A percentile compares a stretch with the other conserved stretches of the same genome.
These are phyloP conservation scores for Fregata magnificens DNA, from an alignment of 2,113 vertebrate genomes.

Conservation along the genomic window DNA sequence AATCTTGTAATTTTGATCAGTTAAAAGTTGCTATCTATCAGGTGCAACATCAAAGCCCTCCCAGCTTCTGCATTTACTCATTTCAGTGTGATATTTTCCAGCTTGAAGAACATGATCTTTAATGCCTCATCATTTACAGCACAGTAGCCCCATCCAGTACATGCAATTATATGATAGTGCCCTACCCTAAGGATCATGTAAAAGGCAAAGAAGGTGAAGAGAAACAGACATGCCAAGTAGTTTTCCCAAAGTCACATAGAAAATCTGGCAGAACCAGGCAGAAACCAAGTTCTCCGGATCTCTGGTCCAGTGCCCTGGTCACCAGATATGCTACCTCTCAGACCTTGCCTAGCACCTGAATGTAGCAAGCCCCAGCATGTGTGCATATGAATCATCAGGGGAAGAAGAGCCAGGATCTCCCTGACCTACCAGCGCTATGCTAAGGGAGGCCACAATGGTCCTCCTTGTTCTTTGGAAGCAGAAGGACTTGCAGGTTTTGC, in stretches of 20 bases:
- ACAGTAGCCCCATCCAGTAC: neutral
- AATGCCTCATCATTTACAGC: neutral
- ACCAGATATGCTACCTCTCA: neutral
- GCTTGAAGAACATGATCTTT: neutral
- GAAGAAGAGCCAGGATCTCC: neutral
- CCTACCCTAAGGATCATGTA: neutral
- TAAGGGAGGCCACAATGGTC: neutral
- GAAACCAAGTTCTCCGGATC: neutral
- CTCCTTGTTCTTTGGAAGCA: neutral
- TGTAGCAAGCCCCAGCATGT: neutral
- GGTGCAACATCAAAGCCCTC: neutral
- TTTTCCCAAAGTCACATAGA: neutral
- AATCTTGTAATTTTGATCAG: neutral
- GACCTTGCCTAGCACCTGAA: neutral
- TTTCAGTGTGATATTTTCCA: neutral
- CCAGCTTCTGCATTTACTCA: neutral
- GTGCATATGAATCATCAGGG: neutral
- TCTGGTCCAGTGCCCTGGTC: neutral
- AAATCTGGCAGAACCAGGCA: neutral
- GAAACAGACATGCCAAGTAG: neutral
- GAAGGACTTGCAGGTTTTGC: neutral
- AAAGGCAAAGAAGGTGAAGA: neutral
- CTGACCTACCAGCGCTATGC: accelerated
- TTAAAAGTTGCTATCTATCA: neutral
- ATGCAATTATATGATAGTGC: neutral